These are phyloP conservation scores for Eupsilia transversa DNA, from an alignment of 2,888 invertebrate genomes.

Conservation along the genomic window DNA sequence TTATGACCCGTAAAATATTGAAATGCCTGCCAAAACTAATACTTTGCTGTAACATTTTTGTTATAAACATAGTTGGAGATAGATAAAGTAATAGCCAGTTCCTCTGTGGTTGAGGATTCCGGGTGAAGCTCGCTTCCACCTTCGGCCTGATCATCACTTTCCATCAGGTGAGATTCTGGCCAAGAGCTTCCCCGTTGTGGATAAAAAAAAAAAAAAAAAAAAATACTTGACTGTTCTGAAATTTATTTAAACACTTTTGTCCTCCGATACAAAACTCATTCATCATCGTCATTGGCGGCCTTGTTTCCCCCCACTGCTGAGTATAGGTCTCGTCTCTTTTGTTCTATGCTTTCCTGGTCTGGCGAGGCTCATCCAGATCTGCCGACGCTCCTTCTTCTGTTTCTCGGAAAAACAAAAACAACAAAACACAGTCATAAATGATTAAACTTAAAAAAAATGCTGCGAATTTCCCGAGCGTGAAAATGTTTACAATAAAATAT, in stretches of 20 bases:
- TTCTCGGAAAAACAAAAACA: not conserved
- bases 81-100: too few species aligned
- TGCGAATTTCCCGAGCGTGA: not conserved
- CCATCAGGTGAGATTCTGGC: too few species aligned
- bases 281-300: not conserved
- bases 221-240: too few species aligned
- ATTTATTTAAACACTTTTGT: not conserved
- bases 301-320: not conserved
- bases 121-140: too few species aligned
- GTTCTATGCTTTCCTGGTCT: not conserved
- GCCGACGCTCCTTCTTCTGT: not conserved
- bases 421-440: too few species aligned
- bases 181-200: too few species aligned
- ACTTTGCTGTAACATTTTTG: constrained; percentile 13
- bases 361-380: not conserved
- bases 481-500: not conserved
- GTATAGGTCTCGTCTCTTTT: not conserved
- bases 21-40: constrained; percentile 33
- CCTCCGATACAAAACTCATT: not conserved
- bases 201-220: too few species aligned
- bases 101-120: too few species aligned
- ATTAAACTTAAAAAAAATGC: not conserved
- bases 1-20: constrained; percentile 47
- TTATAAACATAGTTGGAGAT: not conserved
- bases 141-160: too few species aligned